Evolutionary conservation across 2,797 vertebrate genomes (phyloP), one percentile per base, ranked within the genome.

Genomic region (Parauchenoglanis ngamensis): DNA sequence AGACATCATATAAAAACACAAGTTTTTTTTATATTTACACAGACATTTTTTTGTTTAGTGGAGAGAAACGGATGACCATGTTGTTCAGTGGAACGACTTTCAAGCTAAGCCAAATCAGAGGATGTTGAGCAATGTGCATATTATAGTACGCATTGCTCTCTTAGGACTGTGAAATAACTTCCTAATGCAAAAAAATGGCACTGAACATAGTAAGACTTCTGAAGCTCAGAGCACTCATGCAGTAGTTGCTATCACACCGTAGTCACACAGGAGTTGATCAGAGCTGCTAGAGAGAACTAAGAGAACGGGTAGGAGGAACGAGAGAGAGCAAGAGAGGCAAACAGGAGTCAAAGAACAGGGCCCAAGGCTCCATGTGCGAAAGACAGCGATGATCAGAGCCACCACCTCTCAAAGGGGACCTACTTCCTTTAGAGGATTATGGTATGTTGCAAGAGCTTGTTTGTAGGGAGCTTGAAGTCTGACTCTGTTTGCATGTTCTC

Each of bases 361-460:
- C 88, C 88, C 87, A 89, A 88, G 85, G 88, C 88, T 90, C 61
- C 82, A 44, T 84, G 79, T 84, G 75, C 11, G 19, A 86, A 68
- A 80, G 78, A 46, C 46, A 77, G 79, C 19, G 46, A 84, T 88
- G 83, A 91, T 90, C 90, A 91, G 89, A 91, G 83, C 67, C 72
- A 57, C 61, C 65, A 70, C 59, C 86, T 87, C 89, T 90, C 89
- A 90, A 86, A 90, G 83, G 87, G 72, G 85, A 86, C 88, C 84
- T 56, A 13, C 67, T 88, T 80, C 79, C 82, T 87, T 88, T 49
- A 11, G 59, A 84, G 86, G 65, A 83, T 85, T 89, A 88, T 68
- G 83, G 76, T 83, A 59, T 80, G 80, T 79, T 68, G 44, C 61
- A n/a, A 76, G n/a, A 84, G 83, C 83, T 88, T 88, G 84, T 90